Percentiles rank a stretch among this genome's conserved stretches.
Conservation (phyloP, 2,888 invertebrate genomes). For the Platycnemis pennipes region DNA sequence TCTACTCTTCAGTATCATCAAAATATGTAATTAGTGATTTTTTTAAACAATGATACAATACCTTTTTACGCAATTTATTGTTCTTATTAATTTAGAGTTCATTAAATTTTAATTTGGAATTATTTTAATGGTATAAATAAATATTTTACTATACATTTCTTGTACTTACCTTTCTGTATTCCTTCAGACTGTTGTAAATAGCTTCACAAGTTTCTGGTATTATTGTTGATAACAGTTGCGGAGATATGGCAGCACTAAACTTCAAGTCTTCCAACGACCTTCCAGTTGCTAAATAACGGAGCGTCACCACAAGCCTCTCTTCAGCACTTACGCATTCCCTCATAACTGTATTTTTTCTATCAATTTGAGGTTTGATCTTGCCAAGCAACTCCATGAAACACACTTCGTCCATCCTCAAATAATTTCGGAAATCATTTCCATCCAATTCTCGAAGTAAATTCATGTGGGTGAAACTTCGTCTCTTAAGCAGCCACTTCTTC, state of each 20-base stretch:
- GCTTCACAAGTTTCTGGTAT: not conserved
- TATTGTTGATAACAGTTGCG: not conserved
- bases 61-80: no score
- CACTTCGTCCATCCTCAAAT: constrained; percentile 15
- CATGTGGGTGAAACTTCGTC: no score
- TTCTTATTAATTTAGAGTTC: no score
- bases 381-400: constrained; percentile 15
- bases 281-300: not conserved
- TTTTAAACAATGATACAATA: no score
- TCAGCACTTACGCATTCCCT: not conserved
- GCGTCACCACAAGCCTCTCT: not conserved
- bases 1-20: not conserved
- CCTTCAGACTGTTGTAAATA: not conserved
- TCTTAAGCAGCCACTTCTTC: no score
- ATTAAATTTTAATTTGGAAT: no score
- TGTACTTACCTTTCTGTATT: not conserved
- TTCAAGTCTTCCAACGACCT: not conserved
- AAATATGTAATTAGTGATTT: not conserved
- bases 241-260: not conserved
- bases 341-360: not conserved
- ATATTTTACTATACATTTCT: no score
- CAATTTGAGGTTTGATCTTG: constrained; percentile 37
- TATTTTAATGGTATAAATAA: no score
- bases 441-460: not conserved
- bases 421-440: constrained; percentile 38